Percentiles rank a stretch among this genome's conserved stretches.
phyloP scores from a whole-genome alignment of 2,113 vertebrate genomes.

The Vicugna pacos region DNA sequence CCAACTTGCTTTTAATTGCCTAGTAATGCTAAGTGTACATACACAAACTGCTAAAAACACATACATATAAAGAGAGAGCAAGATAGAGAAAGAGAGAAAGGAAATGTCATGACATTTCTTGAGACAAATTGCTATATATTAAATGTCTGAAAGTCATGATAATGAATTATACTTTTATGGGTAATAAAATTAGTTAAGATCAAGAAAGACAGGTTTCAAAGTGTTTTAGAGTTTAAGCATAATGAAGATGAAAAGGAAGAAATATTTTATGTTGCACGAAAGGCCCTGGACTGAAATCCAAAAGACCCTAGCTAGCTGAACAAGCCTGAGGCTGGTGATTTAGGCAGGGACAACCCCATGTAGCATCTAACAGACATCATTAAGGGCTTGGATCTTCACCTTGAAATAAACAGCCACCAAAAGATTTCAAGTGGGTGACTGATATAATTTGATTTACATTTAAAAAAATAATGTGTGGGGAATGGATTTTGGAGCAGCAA shows the following conservation, averaged over 20 bases:
- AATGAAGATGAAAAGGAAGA: neutral
- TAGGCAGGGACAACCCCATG: neutral
- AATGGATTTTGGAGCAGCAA: neutral
- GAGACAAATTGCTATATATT: conserved; percentile 39
- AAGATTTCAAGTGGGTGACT: neutral
- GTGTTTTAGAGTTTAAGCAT: neutral
- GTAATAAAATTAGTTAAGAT: neutral
- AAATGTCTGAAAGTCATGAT: conserved; percentile 18
- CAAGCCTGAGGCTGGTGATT: neutral
- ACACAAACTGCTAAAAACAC: neutral
- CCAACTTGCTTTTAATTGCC: conserved; percentile 12
- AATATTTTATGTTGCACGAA: neutral
- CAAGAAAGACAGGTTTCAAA: neutral
- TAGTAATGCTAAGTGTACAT: neutral
- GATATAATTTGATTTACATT: neutral
- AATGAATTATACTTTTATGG: neutral
- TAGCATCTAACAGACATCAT: neutral
- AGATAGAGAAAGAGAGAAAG: neutral
- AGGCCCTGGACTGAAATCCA: neutral
- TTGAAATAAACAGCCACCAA: neutral
- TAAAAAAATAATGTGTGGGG: neutral
- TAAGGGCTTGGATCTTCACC: neutral
- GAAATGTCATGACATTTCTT: conserved; percentile 7
- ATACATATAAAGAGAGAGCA: neutral
- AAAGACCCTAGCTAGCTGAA: neutral